A percentile compares a stretch with the other conserved stretches of the same genome.
Evolutionary conservation across 2,797 vertebrate species (phyloP).

Genomic region (Danionella dracula): DNA sequence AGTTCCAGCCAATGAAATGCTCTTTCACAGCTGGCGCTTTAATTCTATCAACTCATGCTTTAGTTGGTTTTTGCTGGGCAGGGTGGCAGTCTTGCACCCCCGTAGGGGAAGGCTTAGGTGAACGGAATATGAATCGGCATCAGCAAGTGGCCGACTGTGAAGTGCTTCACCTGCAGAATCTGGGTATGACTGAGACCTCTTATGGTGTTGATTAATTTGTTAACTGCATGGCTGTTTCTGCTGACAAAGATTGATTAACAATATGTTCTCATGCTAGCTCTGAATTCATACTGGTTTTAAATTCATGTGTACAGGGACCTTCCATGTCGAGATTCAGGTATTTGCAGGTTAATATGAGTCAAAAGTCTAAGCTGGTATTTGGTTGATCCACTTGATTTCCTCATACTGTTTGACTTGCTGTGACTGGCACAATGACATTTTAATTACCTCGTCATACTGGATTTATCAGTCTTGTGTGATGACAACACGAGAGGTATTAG

Average conservation of each 20-base stretch:
- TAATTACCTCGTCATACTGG: neutral
- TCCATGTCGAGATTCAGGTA: neutral
- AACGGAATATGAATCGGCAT: slow-evolving; percentile 12
- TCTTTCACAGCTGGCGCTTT: neutral
- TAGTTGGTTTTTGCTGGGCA: neutral
- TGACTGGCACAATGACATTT: neutral
- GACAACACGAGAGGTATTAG: neutral
- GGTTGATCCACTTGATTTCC: neutral
- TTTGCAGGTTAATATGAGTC: too few relatives aligned
- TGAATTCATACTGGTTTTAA: slow-evolving; percentile 15
- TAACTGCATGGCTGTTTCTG: neutral
- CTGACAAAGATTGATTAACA: slow-evolving; percentile 3
- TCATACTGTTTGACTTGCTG: neutral
- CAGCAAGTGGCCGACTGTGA: neutral
- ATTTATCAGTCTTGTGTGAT: slow-evolving; percentile 4
- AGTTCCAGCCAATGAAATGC: neutral
- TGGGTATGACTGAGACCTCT: neutral
- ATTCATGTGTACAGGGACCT: neutral
- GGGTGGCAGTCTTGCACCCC: neutral
- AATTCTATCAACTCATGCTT: neutral
- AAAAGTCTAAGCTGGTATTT: too few relatives aligned
- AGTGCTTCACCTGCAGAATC: slow-evolving; percentile 9
- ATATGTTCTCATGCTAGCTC: neutral
- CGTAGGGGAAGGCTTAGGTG: neutral
- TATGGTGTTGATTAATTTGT: neutral